A percentile compares a stretch with the other conserved stretches of the same genome.
Evolutionary conservation across 1,140 invertebrate species (phyloP).

Genomic region (Drosophila simulans): DNA sequence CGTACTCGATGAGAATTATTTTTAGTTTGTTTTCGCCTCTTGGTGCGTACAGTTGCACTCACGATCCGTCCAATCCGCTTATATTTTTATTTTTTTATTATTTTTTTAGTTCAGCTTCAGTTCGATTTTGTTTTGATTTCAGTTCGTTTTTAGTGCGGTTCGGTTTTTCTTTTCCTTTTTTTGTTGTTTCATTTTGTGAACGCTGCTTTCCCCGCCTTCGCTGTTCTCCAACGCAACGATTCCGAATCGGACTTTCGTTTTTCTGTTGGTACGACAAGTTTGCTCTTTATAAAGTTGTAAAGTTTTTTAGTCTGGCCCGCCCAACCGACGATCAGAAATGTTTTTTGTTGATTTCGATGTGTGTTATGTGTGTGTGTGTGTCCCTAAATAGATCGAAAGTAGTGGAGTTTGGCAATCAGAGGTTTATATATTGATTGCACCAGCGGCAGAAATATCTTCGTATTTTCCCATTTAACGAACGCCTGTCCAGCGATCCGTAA

Average conservation of each 20-base stretch:
- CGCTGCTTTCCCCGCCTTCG: conserved; percentile 5
- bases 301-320: conserved; percentile 3
- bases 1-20: conserved; percentile 74
- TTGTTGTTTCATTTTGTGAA: neutral
- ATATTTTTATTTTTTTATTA: conserved; percentile 26
- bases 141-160: neutral
- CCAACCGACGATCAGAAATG: neutral
- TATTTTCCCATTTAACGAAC: conserved; percentile 7
- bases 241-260: conserved; percentile 20
- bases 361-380: neutral
- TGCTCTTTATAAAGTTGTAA: conserved; percentile 36
- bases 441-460: conserved; percentile 5
- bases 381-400: conserved; percentile 62
- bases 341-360: conserved; percentile 8
- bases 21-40: conserved; percentile 79
- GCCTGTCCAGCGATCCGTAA: conserved; percentile 44
- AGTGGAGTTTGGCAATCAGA: conserved; percentile 57
- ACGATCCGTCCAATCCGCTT: conserved; percentile 5
- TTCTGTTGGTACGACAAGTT: conserved; percentile 13
- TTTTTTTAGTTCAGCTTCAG: conserved; percentile 15
- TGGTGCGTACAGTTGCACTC: conserved; percentile 65
- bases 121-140: conserved; percentile 14
- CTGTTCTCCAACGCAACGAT: neutral
- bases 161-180: neutral
- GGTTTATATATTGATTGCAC: conserved; percentile 22